These are phyloP conservation scores for Scophthalmus maximus DNA, from an alignment of 2,113 vertebrate genomes.

Conservation along the genomic window DNA sequence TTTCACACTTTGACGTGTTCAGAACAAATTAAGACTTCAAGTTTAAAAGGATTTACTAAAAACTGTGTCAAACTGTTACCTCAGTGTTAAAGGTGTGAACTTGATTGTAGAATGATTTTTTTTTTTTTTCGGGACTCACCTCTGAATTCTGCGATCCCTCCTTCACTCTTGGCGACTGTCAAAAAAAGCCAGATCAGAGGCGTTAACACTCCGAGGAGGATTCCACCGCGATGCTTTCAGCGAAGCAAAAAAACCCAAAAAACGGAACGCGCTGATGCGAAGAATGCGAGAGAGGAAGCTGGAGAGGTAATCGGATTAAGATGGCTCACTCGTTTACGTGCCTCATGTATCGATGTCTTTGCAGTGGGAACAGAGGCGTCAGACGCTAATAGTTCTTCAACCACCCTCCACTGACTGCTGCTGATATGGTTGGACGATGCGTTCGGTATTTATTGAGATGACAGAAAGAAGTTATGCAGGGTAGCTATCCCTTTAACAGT, in stretches of 20 bases:
- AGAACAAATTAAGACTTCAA: no score
- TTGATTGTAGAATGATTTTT: not conserved
- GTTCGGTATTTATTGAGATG: no score
- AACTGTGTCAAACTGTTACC: no score
- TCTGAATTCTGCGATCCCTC: conserved; percentile 90
- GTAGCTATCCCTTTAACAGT: not conserved
- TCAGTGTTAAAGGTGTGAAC: not conserved
- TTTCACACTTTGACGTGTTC: no score
- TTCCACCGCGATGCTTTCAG: not conserved
- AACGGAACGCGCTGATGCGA: conserved; percentile 32
- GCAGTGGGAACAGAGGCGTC: not conserved
- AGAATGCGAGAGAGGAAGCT: conserved; percentile 45
- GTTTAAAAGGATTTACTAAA: no score
- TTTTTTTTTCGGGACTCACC: no score
- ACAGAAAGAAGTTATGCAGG: not conserved
- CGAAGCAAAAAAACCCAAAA: conserved; percentile 30
- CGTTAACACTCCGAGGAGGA: conserved; percentile 8
- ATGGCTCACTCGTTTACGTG: conserved; percentile 55
- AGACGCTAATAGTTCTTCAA: no score
- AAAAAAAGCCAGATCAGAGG: conserved; percentile 48
- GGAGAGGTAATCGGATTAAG: conserved; percentile 19
- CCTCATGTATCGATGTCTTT: conserved; percentile 9
- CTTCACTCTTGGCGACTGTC: conserved; percentile 96
- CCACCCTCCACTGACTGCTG: not conserved
- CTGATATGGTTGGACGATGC: not conserved